Conservation (phyloP, 2,113 vertebrate species). For the Salminus brasiliensis region DNA sequence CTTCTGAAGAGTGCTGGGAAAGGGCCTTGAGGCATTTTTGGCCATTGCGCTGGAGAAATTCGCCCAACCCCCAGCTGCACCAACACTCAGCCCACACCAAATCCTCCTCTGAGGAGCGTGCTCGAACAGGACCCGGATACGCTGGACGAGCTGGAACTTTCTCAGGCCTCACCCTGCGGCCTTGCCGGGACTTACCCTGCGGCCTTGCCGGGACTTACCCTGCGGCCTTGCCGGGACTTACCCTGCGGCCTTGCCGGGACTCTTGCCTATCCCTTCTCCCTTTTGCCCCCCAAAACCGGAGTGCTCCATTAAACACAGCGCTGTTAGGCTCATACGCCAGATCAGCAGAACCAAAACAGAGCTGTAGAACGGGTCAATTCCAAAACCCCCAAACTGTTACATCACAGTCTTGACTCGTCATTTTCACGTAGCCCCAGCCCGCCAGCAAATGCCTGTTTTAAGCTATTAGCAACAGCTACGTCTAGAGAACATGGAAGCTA, state of each 20-base stretch:
- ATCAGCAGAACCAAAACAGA: too few relatives aligned
- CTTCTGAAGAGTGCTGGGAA: neutral
- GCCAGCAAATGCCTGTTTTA: too few relatives aligned
- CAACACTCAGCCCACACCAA: neutral
- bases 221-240: neutral
- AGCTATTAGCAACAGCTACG: too few relatives aligned
- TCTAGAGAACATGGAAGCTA: too few relatives aligned
- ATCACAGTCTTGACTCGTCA: too few relatives aligned
- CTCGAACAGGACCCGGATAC: neutral
- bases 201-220: neutral
- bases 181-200: neutral
- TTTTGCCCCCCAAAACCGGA: neutral
- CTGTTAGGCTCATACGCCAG: neutral
- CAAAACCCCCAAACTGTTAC: too few relatives aligned
- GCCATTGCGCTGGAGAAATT: neutral
- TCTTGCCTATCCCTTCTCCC: neutral
- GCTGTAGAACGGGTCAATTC: too few relatives aligned
- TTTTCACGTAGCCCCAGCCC: too few relatives aligned
- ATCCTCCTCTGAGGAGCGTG: neutral
- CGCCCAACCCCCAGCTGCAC: neutral
- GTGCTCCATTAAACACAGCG: neutral
- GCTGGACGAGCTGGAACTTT: neutral
- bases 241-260: neutral
- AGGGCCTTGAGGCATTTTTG: too few relatives aligned
- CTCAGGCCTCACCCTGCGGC: neutral